Percentiles rank a stretch among this genome's conserved stretches.
These are phyloP conservation scores for Mixornis gularis DNA, from an alignment of 2,113 vertebrate species.

Conservation along the genomic window DNA sequence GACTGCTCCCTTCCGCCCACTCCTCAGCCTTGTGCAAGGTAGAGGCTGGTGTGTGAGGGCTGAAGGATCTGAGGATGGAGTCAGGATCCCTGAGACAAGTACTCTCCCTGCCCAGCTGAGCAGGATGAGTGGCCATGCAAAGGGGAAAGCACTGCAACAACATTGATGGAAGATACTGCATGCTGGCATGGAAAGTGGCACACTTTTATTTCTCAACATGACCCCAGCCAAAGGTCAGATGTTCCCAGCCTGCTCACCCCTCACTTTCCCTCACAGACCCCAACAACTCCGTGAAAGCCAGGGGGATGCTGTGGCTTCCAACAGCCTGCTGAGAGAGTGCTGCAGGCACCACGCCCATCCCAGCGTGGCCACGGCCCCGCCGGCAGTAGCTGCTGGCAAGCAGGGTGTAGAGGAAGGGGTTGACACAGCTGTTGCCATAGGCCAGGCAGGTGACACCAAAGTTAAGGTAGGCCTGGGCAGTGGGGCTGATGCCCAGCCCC, in stretches of 20 bases:
- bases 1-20: conserved; percentile 21
- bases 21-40: background rate
- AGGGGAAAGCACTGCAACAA: background rate
- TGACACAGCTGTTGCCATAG: conserved; percentile 84
- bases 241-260: background rate
- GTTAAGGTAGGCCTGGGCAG: conserved; percentile 79
- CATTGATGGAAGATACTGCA: background rate
- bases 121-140: background rate
- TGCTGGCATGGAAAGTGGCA: background rate
- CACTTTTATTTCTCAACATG: background rate
- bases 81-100: background rate
- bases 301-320: background rate
- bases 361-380: background rate
- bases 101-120: background rate
- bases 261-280: background rate
- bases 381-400: conserved; percentile 73
- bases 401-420: conserved; percentile 82
- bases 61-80: background rate
- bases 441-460: conserved; percentile 84
- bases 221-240: background rate
- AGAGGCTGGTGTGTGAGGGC: background rate
- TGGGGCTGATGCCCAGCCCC: conserved; percentile 61
- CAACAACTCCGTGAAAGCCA: accelerated
- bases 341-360: accelerated
- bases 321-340: background rate